These are phyloP conservation scores for Pachycephus smyrnensis DNA, from an alignment of 2,888 invertebrate genomes.

Conservation along the genomic window DNA sequence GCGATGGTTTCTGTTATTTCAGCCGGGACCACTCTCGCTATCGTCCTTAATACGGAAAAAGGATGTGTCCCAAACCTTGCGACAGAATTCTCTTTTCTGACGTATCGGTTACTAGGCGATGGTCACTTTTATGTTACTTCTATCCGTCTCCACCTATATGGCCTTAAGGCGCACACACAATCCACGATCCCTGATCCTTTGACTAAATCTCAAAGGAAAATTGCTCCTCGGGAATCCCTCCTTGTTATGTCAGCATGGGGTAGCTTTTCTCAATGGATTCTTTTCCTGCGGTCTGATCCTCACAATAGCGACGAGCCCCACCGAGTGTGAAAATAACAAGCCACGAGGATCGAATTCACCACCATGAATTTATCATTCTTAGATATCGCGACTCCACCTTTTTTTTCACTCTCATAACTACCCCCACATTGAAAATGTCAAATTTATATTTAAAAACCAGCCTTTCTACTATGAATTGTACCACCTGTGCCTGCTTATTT, in stretches of 20 bases:
- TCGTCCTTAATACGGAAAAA: slow-evolving; percentile 16
- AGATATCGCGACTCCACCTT: neutral
- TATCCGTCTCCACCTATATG: slow-evolving; percentile 29
- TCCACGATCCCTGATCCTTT: slow-evolving; percentile 20
- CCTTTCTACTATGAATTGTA: neutral
- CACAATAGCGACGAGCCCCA: slow-evolving; percentile 23
- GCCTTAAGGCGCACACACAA: neutral
- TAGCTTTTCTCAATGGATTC: slow-evolving; percentile 51
- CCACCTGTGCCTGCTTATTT: neutral
- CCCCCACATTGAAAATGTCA: neutral
- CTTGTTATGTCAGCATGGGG: slow-evolving; percentile 58
- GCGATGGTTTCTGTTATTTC: slow-evolving; percentile 14
- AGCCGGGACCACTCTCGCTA: slow-evolving; percentile 23
- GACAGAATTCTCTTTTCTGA: slow-evolving; percentile 34
- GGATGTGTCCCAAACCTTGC: slow-evolving; percentile 13
- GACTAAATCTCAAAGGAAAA: slow-evolving; percentile 53
- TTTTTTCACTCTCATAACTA: neutral
- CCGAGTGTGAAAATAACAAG: slow-evolving; percentile 64
- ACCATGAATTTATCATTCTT: neutral
- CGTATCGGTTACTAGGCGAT: slow-evolving; percentile 54
- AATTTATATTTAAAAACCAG: neutral
- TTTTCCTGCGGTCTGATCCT: slow-evolving; percentile 35
- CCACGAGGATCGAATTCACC: slow-evolving; percentile 23
- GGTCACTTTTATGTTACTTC: slow-evolving; percentile 59
- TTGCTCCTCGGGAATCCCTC: slow-evolving; percentile 47